These are phyloP conservation scores for Heliconius melpomene DNA, from an alignment of 1,140 invertebrate genomes.

Conservation along the genomic window DNA sequence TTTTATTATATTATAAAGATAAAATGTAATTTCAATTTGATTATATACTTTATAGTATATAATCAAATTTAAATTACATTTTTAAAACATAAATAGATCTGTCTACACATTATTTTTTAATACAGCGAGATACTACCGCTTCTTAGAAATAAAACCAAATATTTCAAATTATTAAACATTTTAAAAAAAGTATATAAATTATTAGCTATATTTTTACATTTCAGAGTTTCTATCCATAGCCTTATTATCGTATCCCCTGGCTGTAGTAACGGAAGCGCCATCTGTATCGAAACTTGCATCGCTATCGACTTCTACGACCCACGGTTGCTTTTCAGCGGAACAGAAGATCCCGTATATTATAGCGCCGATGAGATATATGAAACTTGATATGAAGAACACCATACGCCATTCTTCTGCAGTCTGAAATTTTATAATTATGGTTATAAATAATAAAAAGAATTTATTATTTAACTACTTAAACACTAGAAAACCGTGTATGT, in stretches of 20 bases:
- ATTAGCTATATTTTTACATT: constrained; percentile 44
- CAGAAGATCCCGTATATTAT: constrained; percentile 90
- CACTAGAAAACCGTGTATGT: too few relatives aligned
- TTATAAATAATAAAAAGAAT: background rate
- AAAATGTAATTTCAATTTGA: too few relatives aligned
- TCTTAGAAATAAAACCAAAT: background rate
- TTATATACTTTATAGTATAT: too few relatives aligned
- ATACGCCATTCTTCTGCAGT: constrained; percentile 88
- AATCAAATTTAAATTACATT: too few relatives aligned
- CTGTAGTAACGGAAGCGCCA: constrained; percentile 64
- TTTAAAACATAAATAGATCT: too few relatives aligned
- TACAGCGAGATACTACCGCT: too few relatives aligned
- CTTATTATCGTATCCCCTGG: constrained; percentile 69
- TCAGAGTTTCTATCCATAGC: constrained; percentile 63
- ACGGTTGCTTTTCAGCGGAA: constrained; percentile 89
- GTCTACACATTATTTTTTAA: too few relatives aligned
- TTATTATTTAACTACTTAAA: too few relatives aligned
- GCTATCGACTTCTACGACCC: constrained; percentile 83
- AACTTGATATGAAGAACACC: constrained; percentile 91
- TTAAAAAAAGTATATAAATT: background rate
- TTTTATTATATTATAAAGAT: too few relatives aligned
- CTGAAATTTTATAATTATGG: constrained; percentile 75
- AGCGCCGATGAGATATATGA: constrained; percentile 89
- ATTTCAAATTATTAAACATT: background rate
- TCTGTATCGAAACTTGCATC: constrained; percentile 70